Evolutionary conservation across 2,797 vertebrate species (phyloP), one percentile per base, ranked within the genome.

Genomic region (Dermochelys coriacea): DNA sequence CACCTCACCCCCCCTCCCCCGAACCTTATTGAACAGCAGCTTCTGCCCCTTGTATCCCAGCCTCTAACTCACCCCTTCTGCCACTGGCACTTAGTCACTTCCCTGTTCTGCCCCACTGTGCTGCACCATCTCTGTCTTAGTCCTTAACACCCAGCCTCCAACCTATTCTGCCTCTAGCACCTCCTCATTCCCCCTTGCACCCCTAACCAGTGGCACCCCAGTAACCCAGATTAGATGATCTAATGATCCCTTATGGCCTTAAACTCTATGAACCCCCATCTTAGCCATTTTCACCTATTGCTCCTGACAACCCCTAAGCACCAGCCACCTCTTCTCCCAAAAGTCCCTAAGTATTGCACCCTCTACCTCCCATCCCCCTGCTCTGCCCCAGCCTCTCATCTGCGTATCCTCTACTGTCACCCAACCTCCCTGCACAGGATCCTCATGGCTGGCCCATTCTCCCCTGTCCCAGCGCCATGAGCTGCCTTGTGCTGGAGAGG

Each of bases 1-100:
- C 61, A n/a, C 34, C 34, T 3, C 18, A 18, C 16, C n/a, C 18
- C 5, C 3, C 4, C 11, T 25, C 55, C 10, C 4, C 1, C 55
- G 41, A 41, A 41, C 18, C 31, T 3, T 18, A 68, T 68, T 37
- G n/a, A n/a, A 37, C 64, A 68, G 64, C 64, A 68, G 64, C n/a
- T n/a, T 64, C 61, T 68, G 34, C 64, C 18, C 34, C 18, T 61
- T 68, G 9, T 11, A 68, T 68, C 4, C 18, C 61, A 68, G 9
- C 16, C 34, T 68, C 64, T 9, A 68, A 68, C 64, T 68, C 16
- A 19, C 18, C 61, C 34, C 61, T 68, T 68, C 16, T 37, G 34
- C 18, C n/a, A 21, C 18, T 37, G 34, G 18, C 34, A 68, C 8
- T 64, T 64, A n/a, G 34, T n/a, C 61, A 64, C 61, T 68, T 68